Conservation (phyloP, 2,888 invertebrate genomes). For the Ormyrus nitidulus region DNA sequence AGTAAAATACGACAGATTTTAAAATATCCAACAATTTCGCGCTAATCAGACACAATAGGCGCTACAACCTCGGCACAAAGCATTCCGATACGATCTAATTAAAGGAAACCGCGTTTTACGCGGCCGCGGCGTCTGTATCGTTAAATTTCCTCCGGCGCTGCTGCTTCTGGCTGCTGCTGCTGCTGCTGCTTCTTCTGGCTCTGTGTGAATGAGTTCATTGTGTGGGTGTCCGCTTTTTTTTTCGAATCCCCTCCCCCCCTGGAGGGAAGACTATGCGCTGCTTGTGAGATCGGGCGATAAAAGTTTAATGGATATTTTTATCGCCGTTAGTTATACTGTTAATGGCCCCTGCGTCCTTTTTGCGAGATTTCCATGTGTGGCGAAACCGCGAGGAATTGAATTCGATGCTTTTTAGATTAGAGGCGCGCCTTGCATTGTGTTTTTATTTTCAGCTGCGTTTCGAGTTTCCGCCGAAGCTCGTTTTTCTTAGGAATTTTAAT, state of each 20-base stretch:
- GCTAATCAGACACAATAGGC: background rate
- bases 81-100: constrained; percentile 1
- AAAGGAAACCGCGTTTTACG: constrained; percentile 16
- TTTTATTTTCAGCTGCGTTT: too few species aligned
- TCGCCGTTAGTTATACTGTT: background rate
- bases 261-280: background rate
- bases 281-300: constrained; percentile 29
- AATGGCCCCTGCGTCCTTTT: too few species aligned
- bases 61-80: too few species aligned
- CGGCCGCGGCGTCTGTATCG: background rate
- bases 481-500: too few species aligned
- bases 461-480: too few species aligned
- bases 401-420: too few species aligned
- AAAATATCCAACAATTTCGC: too few species aligned
- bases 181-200: background rate
- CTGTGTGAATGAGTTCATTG: constrained; percentile 46
- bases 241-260: background rate
- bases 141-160: background rate
- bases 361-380: too few species aligned
- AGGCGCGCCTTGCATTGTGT: too few species aligned
- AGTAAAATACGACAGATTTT: too few species aligned
- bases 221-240: constrained; percentile 31
- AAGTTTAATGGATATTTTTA: constrained; percentile 41
- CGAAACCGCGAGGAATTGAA: too few species aligned
- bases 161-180: background rate